A percentile compares a stretch with the other conserved stretches of the same genome.
Conservation (phyloP, 2,113 vertebrate species). For the Calyptommatus sinebrachiatus region DNA sequence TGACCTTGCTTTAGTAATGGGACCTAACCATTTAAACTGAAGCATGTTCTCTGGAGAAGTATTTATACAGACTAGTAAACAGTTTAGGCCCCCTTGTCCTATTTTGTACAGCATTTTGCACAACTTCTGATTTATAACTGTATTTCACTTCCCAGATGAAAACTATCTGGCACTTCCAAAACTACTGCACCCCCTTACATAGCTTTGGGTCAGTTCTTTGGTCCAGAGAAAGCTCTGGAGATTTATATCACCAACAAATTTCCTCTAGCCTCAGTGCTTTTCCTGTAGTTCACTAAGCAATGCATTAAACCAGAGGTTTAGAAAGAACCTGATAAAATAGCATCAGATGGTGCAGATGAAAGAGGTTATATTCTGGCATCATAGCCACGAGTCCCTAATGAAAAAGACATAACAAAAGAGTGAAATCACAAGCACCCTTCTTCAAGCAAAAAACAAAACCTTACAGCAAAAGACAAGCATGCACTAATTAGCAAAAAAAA, state of each 20-base stretch:
- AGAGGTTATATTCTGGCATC: not conserved
- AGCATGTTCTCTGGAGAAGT: not conserved
- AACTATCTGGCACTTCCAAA: not conserved
- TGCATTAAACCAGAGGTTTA: conserved; percentile 21
- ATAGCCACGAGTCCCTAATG: not conserved
- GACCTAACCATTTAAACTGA: not conserved
- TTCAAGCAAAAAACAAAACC: not conserved
- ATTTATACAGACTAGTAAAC: not conserved
- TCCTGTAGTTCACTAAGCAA: not conserved
- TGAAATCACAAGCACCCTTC: not conserved
- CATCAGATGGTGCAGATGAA: not conserved
- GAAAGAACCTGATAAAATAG: conserved; percentile 1
- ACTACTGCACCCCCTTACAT: conserved; percentile 6
- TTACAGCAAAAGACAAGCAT: not conserved
- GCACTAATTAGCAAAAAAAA: not conserved
- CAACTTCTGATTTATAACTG: not conserved
- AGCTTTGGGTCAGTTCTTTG: not conserved
- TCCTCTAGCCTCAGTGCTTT: not conserved
- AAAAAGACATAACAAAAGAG: conserved; percentile 9
- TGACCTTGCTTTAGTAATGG: not conserved
- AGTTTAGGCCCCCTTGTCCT: not conserved
- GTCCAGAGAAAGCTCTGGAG: not conserved
- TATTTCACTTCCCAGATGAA: conserved; percentile 11
- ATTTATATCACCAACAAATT: not conserved
- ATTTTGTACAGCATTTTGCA: not conserved